These are phyloP conservation scores for Edolisoma coerulescens DNA, from an alignment of 2,113 vertebrate species.

Conservation along the genomic window DNA sequence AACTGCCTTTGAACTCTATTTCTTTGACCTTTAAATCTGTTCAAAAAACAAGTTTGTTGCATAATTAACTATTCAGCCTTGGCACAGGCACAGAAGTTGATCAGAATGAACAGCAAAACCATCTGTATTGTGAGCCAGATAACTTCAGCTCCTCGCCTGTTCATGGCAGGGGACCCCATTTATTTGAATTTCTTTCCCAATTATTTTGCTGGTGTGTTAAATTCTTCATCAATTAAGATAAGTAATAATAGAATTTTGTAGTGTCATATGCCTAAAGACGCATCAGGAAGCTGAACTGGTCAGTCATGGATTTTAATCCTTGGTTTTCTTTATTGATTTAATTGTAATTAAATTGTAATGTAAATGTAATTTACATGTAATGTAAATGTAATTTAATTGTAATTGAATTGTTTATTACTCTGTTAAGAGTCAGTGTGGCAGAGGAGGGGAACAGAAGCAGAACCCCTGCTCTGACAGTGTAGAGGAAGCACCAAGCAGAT, in stretches of 20 bases:
- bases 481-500: background rate
- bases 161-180: background rate
- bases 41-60: background rate
- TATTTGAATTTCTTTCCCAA: background rate
- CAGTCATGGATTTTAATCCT: background rate
- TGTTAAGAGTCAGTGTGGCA: background rate
- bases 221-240: background rate
- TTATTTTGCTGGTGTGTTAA: background rate
- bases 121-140: background rate
- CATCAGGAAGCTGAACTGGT: background rate
- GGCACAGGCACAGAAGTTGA: background rate
- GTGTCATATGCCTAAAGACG: accelerated
- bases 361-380: too few relatives aligned
- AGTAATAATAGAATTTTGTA: background rate
- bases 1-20: background rate
- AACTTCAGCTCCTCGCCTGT: background rate
- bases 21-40: background rate
- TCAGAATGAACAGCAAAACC: background rate
- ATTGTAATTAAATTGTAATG: background rate
- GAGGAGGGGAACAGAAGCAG: background rate
- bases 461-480: background rate
- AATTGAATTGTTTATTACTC: background rate
- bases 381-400: background rate
- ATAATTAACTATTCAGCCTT: background rate
- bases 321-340: background rate